Evolutionary conservation across 2,113 vertebrate species (phyloP), one percentile per base, ranked within the genome.

Genomic region (Nyctibius bracteatus): DNA sequence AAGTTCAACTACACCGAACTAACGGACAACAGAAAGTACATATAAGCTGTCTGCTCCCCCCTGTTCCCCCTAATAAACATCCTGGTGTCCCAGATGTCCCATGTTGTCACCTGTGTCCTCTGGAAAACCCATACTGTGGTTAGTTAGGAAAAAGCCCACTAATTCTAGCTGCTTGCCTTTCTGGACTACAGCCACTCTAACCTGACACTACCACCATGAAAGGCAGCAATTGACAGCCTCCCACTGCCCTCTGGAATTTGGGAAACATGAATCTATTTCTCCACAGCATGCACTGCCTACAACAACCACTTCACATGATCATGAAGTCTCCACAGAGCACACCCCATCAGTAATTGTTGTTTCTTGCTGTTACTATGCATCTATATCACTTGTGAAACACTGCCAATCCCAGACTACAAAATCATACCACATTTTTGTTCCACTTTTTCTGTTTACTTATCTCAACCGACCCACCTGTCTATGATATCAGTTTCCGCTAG

Each of bases 361-460:
- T 79, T 84, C 51, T 79, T 41, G 22, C 75, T 92, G 82, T 51
- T 73, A 61, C 52, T 80, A 8, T 49, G 41, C 63, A 54, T 46
- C 54, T 51, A 2, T 16, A 44, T 27, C 63, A 25, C 57, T 88
- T 47, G 61, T 67, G 91, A 91, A 94, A 81, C 43, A 4, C 52
- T 81, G 84, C 68, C 72, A 91, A 3, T 59, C 61, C 61, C 61
- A 84, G 83, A 49, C 65, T 89, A 43, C 68, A 84, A 89, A 92
- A 89, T 79, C 91, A 47, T 16, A n/a, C 73, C n/a, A 82, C 0
- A 1, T 17, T 92, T 81, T 82, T 61, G 43, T 75, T 92, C 81
- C 62, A 10, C 52, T 90, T 92, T 31, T 79, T 61, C 59, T 30
- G 8, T 74, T 86, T 88, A 59, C 78, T 74, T 84, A 25, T 67